These are phyloP conservation scores for Rana temporaria DNA, from an alignment of 2,113 vertebrate genomes.

Conservation along the genomic window DNA sequence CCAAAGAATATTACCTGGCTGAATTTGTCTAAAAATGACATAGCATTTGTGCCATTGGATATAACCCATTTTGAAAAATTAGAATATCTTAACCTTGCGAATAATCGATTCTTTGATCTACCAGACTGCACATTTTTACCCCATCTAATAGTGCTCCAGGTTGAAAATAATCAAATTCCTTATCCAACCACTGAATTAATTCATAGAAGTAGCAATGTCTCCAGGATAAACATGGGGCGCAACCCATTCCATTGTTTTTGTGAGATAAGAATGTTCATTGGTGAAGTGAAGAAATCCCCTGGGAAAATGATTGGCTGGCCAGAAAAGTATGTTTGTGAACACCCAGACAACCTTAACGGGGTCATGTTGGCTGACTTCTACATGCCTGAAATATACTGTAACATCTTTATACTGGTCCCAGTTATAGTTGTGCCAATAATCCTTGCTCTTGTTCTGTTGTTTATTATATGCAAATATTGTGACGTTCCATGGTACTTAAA, in stretches of 20 bases:
- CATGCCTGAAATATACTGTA: slow-evolving; percentile 77
- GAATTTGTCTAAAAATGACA: slow-evolving; percentile 78
- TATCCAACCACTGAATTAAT: slow-evolving; percentile 69
- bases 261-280: slow-evolving; percentile 75
- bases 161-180: slow-evolving; percentile 75
- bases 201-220: slow-evolving; percentile 72
- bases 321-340: slow-evolving; percentile 74
- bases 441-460: slow-evolving; percentile 56
- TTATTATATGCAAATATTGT: slow-evolving; percentile 73
- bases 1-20: slow-evolving; percentile 71
- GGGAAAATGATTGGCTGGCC: slow-evolving; percentile 79
- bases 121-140: slow-evolving; percentile 73
- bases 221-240: slow-evolving; percentile 69
- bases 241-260: slow-evolving; percentile 89
- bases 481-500: slow-evolving; percentile 85
- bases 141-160: slow-evolving; percentile 69
- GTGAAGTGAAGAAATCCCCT: slow-evolving; percentile 46
- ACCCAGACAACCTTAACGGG: slow-evolving; percentile 73
- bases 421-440: slow-evolving; percentile 71
- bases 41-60: slow-evolving; percentile 69
- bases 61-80: slow-evolving; percentile 69
- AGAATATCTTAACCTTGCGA: slow-evolving; percentile 79
- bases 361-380: slow-evolving; percentile 72
- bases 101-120: slow-evolving; percentile 79
- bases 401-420: slow-evolving; percentile 68